Evolutionary conservation across 2,113 vertebrate genomes (phyloP).

Genomic region (Nothoprocta perdicaria): DNA sequence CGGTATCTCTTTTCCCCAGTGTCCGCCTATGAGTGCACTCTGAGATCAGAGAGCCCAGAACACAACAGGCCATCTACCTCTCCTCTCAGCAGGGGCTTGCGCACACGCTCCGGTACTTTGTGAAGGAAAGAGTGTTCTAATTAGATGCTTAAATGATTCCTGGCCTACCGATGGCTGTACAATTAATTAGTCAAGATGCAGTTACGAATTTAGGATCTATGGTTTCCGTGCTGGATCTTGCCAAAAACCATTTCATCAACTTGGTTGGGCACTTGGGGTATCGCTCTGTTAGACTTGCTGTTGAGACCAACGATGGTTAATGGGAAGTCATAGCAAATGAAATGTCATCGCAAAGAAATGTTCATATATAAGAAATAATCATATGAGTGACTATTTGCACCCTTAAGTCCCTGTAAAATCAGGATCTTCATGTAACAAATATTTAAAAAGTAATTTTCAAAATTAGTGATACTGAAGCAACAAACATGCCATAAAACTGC

Average conservation of each 20-base stretch:
- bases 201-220: background rate
- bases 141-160: background rate
- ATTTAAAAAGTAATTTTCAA: background rate
- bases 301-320: background rate
- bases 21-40: rapidly evolving
- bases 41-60: background rate
- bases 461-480: background rate
- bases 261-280: background rate
- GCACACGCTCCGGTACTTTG: background rate
- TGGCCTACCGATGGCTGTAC: background rate
- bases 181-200: background rate
- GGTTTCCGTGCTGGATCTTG: background rate
- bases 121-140: background rate
- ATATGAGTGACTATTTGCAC: background rate
- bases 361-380: background rate
- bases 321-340: background rate
- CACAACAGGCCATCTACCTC: background rate
- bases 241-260: background rate
- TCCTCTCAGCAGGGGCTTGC: background rate
- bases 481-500: background rate
- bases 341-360: too few species aligned
- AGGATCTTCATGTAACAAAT: background rate
- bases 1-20: background rate
- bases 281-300: background rate
- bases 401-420: background rate